These are phyloP conservation scores for Eristalis pertinax DNA, from an alignment of 2,888 invertebrate species.

Conservation along the genomic window DNA sequence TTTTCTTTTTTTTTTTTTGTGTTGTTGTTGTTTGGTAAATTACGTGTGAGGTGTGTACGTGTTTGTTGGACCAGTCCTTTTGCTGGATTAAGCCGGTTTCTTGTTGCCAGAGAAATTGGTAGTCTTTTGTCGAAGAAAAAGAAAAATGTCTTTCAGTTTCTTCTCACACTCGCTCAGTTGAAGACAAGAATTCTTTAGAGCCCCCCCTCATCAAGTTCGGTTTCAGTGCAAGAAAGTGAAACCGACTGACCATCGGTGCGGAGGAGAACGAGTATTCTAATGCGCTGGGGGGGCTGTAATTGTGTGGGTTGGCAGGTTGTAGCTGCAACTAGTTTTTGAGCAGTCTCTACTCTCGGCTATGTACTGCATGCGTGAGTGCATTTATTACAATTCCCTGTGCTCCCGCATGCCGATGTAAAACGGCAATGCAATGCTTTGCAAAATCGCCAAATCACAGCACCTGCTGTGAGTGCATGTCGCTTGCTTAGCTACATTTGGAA, in stretches of 20 bases:
- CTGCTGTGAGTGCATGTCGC: background rate
- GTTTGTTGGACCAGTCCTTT: background rate
- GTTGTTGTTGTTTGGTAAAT: too few relatives aligned
- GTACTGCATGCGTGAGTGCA: background rate
- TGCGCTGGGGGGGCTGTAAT: background rate
- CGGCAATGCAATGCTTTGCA: background rate
- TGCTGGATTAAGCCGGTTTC: background rate
- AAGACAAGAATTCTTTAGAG: background rate
- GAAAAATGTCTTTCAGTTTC: background rate
- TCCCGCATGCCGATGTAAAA: background rate
- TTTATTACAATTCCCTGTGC: background rate
- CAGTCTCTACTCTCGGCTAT: background rate
- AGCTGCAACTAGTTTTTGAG: background rate
- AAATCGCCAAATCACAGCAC: background rate
- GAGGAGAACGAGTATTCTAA: background rate
- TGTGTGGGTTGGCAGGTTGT: background rate
- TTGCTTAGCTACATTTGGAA: background rate
- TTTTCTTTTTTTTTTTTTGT: too few relatives aligned
- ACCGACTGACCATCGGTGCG: background rate
- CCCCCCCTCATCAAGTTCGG: background rate
- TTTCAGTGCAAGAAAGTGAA: background rate
- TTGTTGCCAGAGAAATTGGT: background rate
- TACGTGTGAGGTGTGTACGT: background rate
- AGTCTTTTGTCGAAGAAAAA: background rate
- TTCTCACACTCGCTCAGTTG: background rate